Percentiles rank a stretch among this genome's conserved stretches.
These are phyloP conservation scores for Etheostoma nigrum DNA, from an alignment of 2,797 vertebrate genomes.

Conservation along the genomic window DNA sequence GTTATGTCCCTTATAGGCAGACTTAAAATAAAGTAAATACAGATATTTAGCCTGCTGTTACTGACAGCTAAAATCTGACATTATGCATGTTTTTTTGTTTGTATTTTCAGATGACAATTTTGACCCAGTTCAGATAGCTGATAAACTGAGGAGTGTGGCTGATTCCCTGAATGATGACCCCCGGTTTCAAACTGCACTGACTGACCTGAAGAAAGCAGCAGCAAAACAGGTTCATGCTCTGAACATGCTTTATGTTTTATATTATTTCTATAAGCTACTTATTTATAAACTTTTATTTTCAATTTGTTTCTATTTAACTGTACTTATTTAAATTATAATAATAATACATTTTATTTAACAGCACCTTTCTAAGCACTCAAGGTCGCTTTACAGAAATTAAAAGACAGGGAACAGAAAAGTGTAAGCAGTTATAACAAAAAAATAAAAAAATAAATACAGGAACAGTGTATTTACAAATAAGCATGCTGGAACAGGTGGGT, in stretches of 20 bases:
- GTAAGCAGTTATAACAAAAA: no score
- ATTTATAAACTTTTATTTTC: not conserved
- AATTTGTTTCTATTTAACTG: not conserved
- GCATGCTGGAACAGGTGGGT: no score
- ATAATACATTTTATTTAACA: no score
- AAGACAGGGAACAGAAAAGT: no score
- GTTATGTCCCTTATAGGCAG: no score
- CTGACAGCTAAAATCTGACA: not conserved
- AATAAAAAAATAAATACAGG: no score
- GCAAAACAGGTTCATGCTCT: constrained; percentile 53
- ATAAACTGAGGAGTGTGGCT: constrained; percentile 57
- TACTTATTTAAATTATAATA: not conserved
- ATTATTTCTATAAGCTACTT: not conserved
- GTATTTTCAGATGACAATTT: constrained; percentile 34
- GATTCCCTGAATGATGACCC: constrained; percentile 40
- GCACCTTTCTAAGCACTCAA: no score
- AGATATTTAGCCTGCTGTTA: not conserved
- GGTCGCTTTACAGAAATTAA: no score
- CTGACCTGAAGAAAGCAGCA: constrained; percentile 16
- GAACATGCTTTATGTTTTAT: not conserved
- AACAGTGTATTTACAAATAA: no score
- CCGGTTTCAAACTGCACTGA: constrained; percentile 1
- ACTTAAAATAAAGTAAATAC: not conserved
- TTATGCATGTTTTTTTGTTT: not conserved
- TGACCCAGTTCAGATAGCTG: constrained; percentile 61